phyloP scores from a whole-genome alignment of 2,113 vertebrate species.

The Ailurus styani region DNA sequence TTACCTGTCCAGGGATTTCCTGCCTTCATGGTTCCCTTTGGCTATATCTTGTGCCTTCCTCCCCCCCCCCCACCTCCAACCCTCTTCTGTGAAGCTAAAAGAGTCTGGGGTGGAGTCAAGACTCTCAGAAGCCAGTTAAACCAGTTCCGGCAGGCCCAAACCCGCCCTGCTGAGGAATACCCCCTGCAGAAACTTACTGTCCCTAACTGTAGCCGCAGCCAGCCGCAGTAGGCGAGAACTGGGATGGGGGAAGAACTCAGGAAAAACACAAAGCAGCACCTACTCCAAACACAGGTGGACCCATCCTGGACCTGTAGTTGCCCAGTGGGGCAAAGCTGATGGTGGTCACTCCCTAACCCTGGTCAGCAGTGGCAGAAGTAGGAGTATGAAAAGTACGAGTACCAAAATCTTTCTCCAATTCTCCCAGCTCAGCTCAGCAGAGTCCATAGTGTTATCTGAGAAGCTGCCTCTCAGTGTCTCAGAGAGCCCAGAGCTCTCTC shows the following conservation, averaged over 20 bases:
- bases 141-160: slow-evolving; percentile 40
- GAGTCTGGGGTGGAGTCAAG: slow-evolving; percentile 23
- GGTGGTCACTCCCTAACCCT: neutral
- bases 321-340: neutral
- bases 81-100: slow-evolving; percentile 1
- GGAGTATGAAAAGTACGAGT: neutral
- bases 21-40: neutral
- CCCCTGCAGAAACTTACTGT: neutral
- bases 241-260: neutral
- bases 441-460: neutral
- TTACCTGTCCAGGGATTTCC: neutral
- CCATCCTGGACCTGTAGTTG: neutral
- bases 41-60: neutral
- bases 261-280: neutral
- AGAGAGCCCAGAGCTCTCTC: neutral
- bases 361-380: neutral
- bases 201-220: neutral
- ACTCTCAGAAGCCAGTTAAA: slow-evolving; percentile 55
- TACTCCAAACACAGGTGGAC: neutral
- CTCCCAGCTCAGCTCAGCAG: neutral
- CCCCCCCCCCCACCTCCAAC: neutral
- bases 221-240: neutral
- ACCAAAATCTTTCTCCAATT: neutral
- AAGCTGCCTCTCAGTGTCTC: neutral
- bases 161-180: neutral